These are phyloP conservation scores for Ivindomyrus marchei DNA, from an alignment of 2,113 vertebrate species.

Conservation along the genomic window DNA sequence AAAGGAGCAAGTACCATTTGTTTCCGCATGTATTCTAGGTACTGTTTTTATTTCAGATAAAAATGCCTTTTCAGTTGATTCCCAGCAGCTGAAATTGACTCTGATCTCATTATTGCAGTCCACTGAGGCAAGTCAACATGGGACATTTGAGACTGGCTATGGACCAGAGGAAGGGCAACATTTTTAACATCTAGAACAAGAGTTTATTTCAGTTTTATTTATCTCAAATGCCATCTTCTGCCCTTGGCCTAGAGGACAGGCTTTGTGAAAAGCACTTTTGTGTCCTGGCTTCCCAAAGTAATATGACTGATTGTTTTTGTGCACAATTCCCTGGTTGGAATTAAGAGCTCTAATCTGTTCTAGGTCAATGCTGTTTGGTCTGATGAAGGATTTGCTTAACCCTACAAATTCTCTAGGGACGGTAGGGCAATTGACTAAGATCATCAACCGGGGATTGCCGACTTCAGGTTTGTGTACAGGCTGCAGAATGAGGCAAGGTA, in stretches of 20 bases:
- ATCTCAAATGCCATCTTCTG: background rate
- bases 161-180: background rate
- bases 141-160: background rate
- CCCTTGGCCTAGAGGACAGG: background rate
- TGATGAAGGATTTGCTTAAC: constrained; percentile 2
- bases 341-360: background rate
- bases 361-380: background rate
- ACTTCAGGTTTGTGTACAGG: background rate
- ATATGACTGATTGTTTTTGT: constrained; percentile 3
- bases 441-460: background rate
- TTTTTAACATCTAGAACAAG: constrained; percentile 1
- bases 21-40: background rate
- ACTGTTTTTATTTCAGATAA: background rate
- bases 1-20: background rate
- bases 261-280: background rate
- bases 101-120: background rate
- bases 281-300: background rate
- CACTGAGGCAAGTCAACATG: background rate
- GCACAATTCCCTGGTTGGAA: background rate
- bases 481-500: background rate
- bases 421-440: background rate
- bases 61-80: background rate
- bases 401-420: background rate
- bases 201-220: background rate
- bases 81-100: background rate